A percentile compares a stretch with the other conserved stretches of the same genome.
These are phyloP conservation scores for Piaya cayana DNA, from an alignment of 2,113 vertebrate genomes.

Conservation along the genomic window DNA sequence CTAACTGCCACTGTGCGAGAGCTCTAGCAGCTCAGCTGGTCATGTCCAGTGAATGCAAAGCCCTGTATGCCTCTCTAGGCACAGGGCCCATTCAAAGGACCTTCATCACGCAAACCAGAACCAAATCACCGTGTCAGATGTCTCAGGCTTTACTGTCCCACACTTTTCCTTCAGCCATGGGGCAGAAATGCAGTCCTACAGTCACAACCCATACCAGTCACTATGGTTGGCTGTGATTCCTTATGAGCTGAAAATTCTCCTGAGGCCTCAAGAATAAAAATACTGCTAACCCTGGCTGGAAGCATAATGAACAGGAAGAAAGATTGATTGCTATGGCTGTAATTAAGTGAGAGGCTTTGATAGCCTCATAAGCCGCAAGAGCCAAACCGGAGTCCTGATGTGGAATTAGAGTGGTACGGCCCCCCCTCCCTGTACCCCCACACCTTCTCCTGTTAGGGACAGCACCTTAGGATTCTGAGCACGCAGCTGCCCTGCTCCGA, in stretches of 20 bases:
- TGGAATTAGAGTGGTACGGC: background rate
- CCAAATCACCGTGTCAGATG: background rate
- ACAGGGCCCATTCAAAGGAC: background rate
- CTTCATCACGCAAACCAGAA: background rate
- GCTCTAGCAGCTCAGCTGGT: background rate
- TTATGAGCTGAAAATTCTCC: background rate
- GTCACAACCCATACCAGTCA: background rate
- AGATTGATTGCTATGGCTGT: slow-evolving; percentile 13
- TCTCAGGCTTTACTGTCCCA: background rate
- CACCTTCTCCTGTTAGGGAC: background rate
- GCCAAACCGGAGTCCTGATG: background rate
- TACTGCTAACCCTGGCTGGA: background rate
- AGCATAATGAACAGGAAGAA: slow-evolving; percentile 24
- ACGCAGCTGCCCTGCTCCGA: slow-evolving; percentile 21
- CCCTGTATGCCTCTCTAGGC: background rate
- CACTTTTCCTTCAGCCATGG: background rate
- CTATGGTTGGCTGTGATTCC: background rate
- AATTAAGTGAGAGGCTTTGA: slow-evolving; percentile 49
- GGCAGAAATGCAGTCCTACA: background rate
- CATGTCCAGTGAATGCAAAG: background rate
- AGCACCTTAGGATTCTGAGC: slow-evolving; percentile 18
- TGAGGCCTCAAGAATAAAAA: slow-evolving; percentile 16
- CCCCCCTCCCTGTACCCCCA: background rate
- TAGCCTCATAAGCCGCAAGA: background rate
- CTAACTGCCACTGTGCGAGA: background rate